phyloP scores from a whole-genome alignment of 2,113 vertebrate genomes.

The Alligator sinensis region DNA sequence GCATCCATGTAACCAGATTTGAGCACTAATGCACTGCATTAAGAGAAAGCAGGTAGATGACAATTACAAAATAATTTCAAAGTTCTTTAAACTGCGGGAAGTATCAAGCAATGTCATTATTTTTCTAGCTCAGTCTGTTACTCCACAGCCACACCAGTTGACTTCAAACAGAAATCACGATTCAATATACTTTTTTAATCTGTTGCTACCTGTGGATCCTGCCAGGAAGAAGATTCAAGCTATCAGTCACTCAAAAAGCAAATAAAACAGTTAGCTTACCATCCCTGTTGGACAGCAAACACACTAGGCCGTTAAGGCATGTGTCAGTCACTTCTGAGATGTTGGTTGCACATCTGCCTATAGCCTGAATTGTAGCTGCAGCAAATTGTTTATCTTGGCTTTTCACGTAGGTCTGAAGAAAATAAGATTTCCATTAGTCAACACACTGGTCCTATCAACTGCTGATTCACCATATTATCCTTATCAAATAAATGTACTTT shows the following conservation, averaged over 20 bases:
- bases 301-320: slow-evolving; percentile 92
- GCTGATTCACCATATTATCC: neutral
- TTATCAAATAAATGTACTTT: neutral
- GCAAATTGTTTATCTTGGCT: slow-evolving; percentile 98
- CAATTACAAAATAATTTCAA: neutral
- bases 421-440: slow-evolving; percentile 51
- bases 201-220: neutral
- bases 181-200: neutral
- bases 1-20: neutral
- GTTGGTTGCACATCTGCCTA: slow-evolving; percentile 95
- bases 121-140: neutral
- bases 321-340: slow-evolving; percentile 94
- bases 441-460: neutral
- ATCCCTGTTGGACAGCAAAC: slow-evolving; percentile 94
- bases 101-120: neutral
- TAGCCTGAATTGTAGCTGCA: slow-evolving; percentile 95
- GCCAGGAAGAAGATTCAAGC: slow-evolving; percentile 9
- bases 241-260: slow-evolving; percentile 5
- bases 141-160: neutral
- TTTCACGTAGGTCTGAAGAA: slow-evolving; percentile 93
- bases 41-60: neutral
- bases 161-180: neutral
- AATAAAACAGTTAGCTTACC: slow-evolving; percentile 81
- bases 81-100: neutral
- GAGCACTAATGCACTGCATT: neutral